Percentiles rank a stretch among this genome's conserved stretches.
phyloP scores from a whole-genome alignment of 37 sponge, comb jelly and placozoan genomes.

The Oopsacas minuta region DNA sequence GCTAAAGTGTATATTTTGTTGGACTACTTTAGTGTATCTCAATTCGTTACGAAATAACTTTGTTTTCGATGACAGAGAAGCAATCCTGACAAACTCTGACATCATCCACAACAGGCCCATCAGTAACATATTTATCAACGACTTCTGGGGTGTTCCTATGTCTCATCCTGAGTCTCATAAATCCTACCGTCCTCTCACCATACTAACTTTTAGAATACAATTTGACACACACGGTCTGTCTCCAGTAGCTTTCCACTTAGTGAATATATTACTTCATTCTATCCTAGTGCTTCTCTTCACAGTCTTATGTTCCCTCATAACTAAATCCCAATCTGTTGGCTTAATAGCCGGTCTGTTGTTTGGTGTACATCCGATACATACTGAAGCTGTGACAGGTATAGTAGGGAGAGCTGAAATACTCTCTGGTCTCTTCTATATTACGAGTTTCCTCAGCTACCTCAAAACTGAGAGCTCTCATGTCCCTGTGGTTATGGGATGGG shows the following conservation, averaged over 20 bases:
- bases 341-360: constrained; percentile 46
- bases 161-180: constrained; percentile 64
- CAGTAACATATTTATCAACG: constrained; percentile 41
- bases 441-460: constrained; percentile 46
- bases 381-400: constrained; percentile 79
- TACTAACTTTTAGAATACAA: constrained; percentile 52
- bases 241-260: constrained; percentile 52
- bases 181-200: constrained; percentile 71
- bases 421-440: constrained; percentile 50
- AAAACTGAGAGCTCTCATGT: neutral
- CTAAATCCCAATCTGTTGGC: neutral
- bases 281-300: constrained; percentile 38
- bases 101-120: constrained; percentile 49
- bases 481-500: neutral
- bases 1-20: neutral
- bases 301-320: neutral
- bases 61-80: constrained; percentile 71
- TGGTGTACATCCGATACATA: constrained; percentile 80
- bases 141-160: constrained; percentile 73
- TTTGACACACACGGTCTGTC: constrained; percentile 41
- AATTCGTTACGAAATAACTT: constrained; percentile 52
- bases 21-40: constrained; percentile 28
- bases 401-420: constrained; percentile 76
- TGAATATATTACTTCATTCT: constrained; percentile 54
- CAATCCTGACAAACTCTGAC: constrained; percentile 49